These are phyloP conservation scores for Bhutanitis thaidina DNA, from an alignment of 2,888 invertebrate genomes.

Conservation along the genomic window DNA sequence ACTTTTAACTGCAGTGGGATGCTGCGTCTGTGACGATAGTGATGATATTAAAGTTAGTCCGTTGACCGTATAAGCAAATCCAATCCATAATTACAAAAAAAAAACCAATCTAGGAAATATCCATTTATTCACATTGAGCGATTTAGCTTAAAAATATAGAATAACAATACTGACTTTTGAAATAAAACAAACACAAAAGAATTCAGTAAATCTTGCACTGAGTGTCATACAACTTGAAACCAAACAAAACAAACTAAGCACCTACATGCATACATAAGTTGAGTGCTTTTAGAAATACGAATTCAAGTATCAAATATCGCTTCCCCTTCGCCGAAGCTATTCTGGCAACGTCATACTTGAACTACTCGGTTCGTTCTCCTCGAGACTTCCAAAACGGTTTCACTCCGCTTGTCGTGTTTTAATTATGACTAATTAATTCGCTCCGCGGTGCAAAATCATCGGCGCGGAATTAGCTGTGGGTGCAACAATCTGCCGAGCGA, in stretches of 20 bases:
- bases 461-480: constrained; percentile 27
- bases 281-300: not conserved
- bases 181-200: not conserved
- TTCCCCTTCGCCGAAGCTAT: not conserved
- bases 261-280: no score
- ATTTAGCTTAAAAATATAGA: no score
- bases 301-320: constrained; percentile 1
- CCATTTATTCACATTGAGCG: no score
- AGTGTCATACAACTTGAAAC: not conserved
- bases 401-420: constrained; percentile 36
- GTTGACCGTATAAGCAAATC: no score
- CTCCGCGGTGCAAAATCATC: constrained; percentile 56
- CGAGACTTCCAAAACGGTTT: constrained; percentile 33
- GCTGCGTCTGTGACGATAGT: no score
- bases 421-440: constrained; percentile 62
- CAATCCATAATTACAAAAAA: no score
- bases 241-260: not conserved
- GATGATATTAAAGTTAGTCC: no score
- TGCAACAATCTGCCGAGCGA: constrained; percentile 15
- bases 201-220: not conserved
- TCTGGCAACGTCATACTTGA: constrained; percentile 2
- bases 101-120: no score
- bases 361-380: not conserved
- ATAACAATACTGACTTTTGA: not conserved
- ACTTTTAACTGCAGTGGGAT: no score